A percentile compares a stretch with the other conserved stretches of the same genome.
Conservation (phyloP, 2,797 vertebrate species). For the Sebastes miniatus region DNA sequence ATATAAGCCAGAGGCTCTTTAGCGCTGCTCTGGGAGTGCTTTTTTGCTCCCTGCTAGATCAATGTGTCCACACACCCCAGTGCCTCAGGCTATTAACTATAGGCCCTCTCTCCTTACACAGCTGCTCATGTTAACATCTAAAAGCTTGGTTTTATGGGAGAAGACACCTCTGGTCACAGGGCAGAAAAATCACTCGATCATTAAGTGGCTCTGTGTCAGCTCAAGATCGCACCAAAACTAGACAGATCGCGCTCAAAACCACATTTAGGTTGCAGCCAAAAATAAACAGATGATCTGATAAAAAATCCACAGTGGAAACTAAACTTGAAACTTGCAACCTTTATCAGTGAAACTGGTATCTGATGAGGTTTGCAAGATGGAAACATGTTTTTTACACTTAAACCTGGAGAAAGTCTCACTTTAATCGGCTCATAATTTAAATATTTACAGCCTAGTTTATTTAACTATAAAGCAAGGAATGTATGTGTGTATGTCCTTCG, state of each 20-base stretch:
- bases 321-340: background rate
- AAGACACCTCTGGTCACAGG: background rate
- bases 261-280: background rate
- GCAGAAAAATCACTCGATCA: background rate
- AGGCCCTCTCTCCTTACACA: conserved; percentile 13
- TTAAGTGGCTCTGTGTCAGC: background rate
- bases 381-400: background rate
- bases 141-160: conserved; percentile 12
- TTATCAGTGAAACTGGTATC: background rate
- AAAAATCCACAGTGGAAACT: background rate
- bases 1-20: conserved; percentile 38
- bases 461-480: no score
- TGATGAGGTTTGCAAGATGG: background rate
- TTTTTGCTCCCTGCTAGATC: conserved; percentile 28
- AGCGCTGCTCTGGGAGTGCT: conserved; percentile 24
- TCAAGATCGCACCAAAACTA: background rate
- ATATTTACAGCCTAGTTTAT: no score
- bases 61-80: conserved; percentile 32
- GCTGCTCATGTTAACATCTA: conserved; percentile 9
- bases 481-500: no score
- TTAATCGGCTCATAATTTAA: rapidly evolving
- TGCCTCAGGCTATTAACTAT: conserved; percentile 36
- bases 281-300: background rate
- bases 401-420: no score
- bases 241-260: background rate